A percentile compares a stretch with the other conserved stretches of the same genome.
phyloP scores from a whole-genome alignment of 2,113 vertebrate genomes.

The Sylvia atricapilla region DNA sequence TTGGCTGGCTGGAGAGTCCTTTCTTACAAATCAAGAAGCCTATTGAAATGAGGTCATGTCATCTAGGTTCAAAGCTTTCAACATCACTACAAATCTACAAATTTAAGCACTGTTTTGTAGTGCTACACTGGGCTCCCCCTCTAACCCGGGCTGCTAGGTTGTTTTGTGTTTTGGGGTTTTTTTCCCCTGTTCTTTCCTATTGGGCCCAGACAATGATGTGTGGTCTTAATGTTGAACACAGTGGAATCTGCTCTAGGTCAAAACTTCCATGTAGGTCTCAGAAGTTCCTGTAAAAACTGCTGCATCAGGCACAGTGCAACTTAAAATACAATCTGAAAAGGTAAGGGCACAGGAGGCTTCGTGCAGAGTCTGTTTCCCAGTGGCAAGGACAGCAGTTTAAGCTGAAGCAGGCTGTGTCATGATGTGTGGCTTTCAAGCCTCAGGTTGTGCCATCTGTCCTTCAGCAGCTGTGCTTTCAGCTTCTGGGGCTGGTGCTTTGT shows the following conservation, averaged over 20 bases:
- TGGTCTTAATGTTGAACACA: neutral
- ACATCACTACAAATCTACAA: neutral
- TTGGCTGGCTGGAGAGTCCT: neutral
- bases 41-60: neutral
- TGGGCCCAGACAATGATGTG: neutral
- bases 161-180: neutral
- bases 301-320: neutral
- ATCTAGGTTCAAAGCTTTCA: neutral
- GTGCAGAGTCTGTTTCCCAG: neutral
- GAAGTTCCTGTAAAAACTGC: neutral
- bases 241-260: neutral
- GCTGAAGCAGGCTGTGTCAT: neutral
- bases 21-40: neutral
- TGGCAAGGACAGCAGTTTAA: neutral
- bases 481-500: neutral
- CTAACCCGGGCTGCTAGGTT: neutral
- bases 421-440: neutral
- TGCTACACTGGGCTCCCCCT: neutral
- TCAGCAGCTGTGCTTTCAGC: neutral
- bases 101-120: neutral
- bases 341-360: neutral
- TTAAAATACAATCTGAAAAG: neutral
- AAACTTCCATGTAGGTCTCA: neutral
- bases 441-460: accelerated
- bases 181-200: neutral